Percentiles rank a stretch among this genome's conserved stretches.
Evolutionary conservation across 2,888 invertebrate genomes (phyloP).

Genomic region (Gastrophysa polygoni): DNA sequence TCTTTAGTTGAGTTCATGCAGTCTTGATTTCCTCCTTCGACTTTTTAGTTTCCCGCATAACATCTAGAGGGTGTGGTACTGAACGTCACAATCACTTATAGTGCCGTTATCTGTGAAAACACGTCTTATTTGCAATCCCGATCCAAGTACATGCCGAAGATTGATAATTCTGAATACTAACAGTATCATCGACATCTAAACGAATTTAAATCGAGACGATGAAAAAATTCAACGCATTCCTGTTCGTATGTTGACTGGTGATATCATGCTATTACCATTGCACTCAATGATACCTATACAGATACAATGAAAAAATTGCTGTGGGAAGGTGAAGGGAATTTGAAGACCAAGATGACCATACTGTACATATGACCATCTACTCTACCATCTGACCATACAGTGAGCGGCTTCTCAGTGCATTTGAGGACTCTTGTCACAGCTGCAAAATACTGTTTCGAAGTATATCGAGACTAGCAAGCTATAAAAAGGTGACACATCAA

Average conservation of each 20-base stretch:
- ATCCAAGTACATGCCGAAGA: slow-evolving; percentile 3
- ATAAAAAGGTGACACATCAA: no score
- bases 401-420: no score
- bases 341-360: neutral
- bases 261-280: slow-evolving; percentile 8
- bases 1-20: no score
- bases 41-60: neutral
- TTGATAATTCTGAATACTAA: slow-evolving; percentile 40
- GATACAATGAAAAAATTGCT: neutral
- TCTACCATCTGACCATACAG: no score
- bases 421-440: no score
- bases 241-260: neutral
- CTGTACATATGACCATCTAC: no score
- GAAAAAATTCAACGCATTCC: slow-evolving; percentile 18
- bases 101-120: slow-evolving; percentile 39
- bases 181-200: slow-evolving; percentile 38
- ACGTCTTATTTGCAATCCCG: slow-evolving; percentile 30
- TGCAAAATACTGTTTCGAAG: no score
- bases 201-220: slow-evolving; percentile 21
- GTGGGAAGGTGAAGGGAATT: neutral
- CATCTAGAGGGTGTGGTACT: slow-evolving; percentile 22
- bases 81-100: slow-evolving; percentile 28
- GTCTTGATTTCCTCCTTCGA: neutral
- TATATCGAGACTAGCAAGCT: no score
- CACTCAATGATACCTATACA: slow-evolving; percentile 7